Percentiles rank a stretch among this genome's conserved stretches.
Evolutionary conservation across 2,888 invertebrate genomes (phyloP).

Genomic region (Terebella lapidaria): DNA sequence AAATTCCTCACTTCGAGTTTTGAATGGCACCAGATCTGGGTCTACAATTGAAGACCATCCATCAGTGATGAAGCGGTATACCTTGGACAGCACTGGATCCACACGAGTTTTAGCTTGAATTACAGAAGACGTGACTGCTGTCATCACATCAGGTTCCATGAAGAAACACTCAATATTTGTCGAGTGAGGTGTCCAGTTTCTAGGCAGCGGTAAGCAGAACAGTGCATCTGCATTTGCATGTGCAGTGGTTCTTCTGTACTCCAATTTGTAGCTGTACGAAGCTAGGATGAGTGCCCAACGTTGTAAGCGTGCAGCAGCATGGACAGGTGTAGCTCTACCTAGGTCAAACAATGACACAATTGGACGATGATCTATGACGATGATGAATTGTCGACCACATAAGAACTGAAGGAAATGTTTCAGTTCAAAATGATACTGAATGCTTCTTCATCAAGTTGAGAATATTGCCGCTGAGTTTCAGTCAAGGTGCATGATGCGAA

Average conservation of each 20-base stretch:
- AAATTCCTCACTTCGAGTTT: neutral
- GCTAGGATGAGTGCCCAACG: neutral
- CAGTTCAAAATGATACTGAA: constrained; percentile 49
- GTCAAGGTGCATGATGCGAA: constrained; percentile 47
- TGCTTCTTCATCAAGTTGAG: constrained; percentile 49
- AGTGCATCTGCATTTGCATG: constrained; percentile 22
- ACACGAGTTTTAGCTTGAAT: constrained; percentile 23
- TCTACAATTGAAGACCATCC: neutral
- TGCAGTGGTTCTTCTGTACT: neutral
- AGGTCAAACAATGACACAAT: constrained; percentile 45
- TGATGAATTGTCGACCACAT: constrained; percentile 49
- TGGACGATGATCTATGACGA: constrained; percentile 51
- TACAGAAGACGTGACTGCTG: constrained; percentile 38
- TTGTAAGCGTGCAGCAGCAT: constrained; percentile 33
- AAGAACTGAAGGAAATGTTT: constrained; percentile 51
- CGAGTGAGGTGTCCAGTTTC: constrained; percentile 37
- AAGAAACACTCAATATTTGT: constrained; percentile 38
- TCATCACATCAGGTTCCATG: neutral
- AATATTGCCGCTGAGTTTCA: constrained; percentile 43
- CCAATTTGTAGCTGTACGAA: neutral
- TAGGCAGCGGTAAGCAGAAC: constrained; percentile 5
- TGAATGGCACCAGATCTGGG: neutral
- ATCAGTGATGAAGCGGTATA: neutral
- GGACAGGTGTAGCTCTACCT: constrained; percentile 31
- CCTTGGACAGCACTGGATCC: neutral